phyloP scores from a whole-genome alignment of 2,888 invertebrate species.

The Hybos culiciformis region DNA sequence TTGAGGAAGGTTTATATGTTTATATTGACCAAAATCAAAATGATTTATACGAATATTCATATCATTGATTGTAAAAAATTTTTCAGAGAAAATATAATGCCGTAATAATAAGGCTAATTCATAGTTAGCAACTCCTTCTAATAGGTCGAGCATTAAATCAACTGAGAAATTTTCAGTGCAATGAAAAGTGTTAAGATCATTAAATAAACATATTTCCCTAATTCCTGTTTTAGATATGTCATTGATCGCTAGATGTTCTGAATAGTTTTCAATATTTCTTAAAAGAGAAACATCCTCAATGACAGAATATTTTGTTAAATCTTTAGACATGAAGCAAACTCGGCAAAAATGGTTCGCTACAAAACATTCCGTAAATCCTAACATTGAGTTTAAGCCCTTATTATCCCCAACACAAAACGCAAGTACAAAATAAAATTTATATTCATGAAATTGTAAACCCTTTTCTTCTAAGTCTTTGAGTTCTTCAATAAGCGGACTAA shows the following conservation, averaged over 20 bases:
- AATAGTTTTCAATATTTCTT: neutral
- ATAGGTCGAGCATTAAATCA: conserved; percentile 5
- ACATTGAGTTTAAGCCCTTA: neutral
- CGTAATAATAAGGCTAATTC: conserved; percentile 4
- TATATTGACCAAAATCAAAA: conserved; percentile 6
- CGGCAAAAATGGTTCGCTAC: neutral
- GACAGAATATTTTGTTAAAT: neutral
- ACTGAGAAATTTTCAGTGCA: neutral
- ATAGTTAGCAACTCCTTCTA: conserved; percentile 1
- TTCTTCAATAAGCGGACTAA: conserved; percentile 3
- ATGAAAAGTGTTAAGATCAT: neutral
- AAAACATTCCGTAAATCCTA: conserved; percentile 1
- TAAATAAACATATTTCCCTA: neutral
- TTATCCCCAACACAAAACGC: neutral
- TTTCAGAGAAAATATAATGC: conserved; percentile 1
- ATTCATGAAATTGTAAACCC: neutral
- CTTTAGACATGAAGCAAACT: conserved; percentile 1
- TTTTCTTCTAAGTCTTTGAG: neutral
- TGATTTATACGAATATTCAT: conserved; percentile 4
- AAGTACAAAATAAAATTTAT: neutral
- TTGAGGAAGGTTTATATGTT: conserved; percentile 5
- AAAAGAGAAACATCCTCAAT: neutral
- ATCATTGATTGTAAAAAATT: conserved; percentile 8
- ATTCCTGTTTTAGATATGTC: neutral
- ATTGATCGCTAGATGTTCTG: no score